Percentiles rank a stretch among this genome's conserved stretches.
These are phyloP conservation scores for Polypterus senegalus DNA, from an alignment of 2,113 vertebrate species.

Conservation along the genomic window DNA sequence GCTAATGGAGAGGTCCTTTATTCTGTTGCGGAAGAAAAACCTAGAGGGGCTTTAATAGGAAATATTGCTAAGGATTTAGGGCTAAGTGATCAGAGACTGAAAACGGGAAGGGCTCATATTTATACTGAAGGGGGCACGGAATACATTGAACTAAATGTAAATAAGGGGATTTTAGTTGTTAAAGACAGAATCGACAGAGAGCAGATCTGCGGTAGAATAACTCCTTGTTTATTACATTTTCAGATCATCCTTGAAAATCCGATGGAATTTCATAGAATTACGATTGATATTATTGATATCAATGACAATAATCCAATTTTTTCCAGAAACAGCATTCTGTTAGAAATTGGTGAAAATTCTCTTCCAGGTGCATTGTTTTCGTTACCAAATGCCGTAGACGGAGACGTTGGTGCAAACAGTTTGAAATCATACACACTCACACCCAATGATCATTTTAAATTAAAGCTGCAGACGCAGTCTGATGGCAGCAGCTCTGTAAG, in stretches of 20 bases:
- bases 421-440: slow-evolving; percentile 8
- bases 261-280: neutral
- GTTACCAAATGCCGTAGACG: slow-evolving; percentile 30
- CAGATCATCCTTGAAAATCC: slow-evolving; percentile 5
- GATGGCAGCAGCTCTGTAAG: neutral
- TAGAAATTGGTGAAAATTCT: slow-evolving; percentile 19
- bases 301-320: slow-evolving; percentile 8
- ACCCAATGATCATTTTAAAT: neutral
- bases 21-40: slow-evolving; percentile 1
- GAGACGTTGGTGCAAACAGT: slow-evolving; percentile 27
- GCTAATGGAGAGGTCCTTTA: neutral
- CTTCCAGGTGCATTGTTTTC: slow-evolving; percentile 24
- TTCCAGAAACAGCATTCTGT: neutral
- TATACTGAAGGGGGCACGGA: neutral
- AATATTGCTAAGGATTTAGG: slow-evolving; percentile 1
- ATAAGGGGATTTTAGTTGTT: slow-evolving; percentile 1
- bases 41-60: slow-evolving; percentile 1
- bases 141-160: slow-evolving; percentile 1
- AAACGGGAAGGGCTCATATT: neutral
- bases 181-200: slow-evolving; percentile 10
- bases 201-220: neutral
- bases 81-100: neutral
- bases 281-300: neutral
- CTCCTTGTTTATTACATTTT: neutral
- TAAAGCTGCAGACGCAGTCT: neutral